Base-by-base conservation (phyloP, 2,888 invertebrate species). In the Girardia tigrina region DNA sequence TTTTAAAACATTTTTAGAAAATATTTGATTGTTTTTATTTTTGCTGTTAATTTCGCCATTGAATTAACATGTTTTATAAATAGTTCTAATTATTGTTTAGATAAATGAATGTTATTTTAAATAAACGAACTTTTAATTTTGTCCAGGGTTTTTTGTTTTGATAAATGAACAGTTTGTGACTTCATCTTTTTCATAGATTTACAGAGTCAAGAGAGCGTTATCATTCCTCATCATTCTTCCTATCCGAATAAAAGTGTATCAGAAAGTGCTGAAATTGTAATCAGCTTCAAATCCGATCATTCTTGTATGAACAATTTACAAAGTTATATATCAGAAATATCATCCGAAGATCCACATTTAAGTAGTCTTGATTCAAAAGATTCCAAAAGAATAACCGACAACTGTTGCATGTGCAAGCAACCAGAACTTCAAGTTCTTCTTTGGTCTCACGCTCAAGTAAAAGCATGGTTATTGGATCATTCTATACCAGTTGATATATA, bases 201-300 rank as follows among this genome's bases (percentile, higher is more conserved):
- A 16, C 56, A 56, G 23, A 20, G 56, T 56, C 56, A 56, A 12
- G 56, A 56, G 23, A 56, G n/a, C 23, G n/a, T 56, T 56, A n/a
- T 56, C 56, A n/a, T 56, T 20, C 56, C 56, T 6, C 56, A 23
- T 2, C 56, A 56, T 56, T 12, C n/a, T n/a, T n/a, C n/a, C n/a
- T n/a, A n/a, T n/a, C 56, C 56, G 23, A 56, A 12, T 12, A 56
- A 12, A 56, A 56, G 8, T 56, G n/a, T 4, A 20, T 56, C 56
- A 12, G 56, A 56, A 6, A 8, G 2, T n/a, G 23, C 56, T 2
- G 36, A 56, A 8, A 56, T 20, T 56, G n/a, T 56, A 2, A 56
- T n/a, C 56, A 56, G 56, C 23, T 56, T 56, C 56, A 56, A 56
- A 56, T 56, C 56, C 4, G 56, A 56, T 56, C 56, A 56, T 56